Percentiles rank a stretch among this genome's conserved stretches.
Evolutionary conservation across 2,113 vertebrate genomes (phyloP).

Genomic region (Corythaixoides concolor): DNA sequence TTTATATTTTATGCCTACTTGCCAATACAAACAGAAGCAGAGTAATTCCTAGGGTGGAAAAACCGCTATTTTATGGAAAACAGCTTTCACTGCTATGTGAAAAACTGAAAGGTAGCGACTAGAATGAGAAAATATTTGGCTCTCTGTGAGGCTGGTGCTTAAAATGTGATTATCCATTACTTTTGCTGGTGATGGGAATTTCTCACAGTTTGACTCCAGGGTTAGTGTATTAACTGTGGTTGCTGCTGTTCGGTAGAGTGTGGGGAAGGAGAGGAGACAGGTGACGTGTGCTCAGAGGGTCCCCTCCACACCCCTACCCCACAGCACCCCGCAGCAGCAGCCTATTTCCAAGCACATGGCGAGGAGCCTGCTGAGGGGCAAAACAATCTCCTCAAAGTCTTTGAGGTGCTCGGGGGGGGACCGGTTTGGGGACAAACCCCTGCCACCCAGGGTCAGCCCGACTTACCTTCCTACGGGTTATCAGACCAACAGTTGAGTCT

Average conservation of each 20-base stretch:
- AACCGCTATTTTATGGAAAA: constrained; percentile 35
- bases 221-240: background rate
- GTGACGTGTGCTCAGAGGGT: rapidly evolving
- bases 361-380: background rate
- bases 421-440: rapidly evolving
- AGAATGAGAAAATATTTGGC: constrained; percentile 32
- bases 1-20: constrained; percentile 3
- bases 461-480: background rate
- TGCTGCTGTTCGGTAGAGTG: background rate
- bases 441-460: background rate
- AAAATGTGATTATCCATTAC: background rate
- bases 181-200: background rate
- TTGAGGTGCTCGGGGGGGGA: background rate
- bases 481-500: background rate
- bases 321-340: rapidly evolving
- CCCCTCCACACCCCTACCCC: rapidly evolving
- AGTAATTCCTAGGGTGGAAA: constrained; percentile 7
- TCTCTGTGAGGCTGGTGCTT: background rate
- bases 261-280: background rate
- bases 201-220: background rate
- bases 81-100: background rate
- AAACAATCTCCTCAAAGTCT: background rate
- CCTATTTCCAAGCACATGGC: rapidly evolving
- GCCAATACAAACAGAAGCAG: constrained; percentile 29
- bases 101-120: background rate